Evolutionary conservation across 2,797 vertebrate species (phyloP).

Genomic region (Pseudocheirus occidentalis): DNA sequence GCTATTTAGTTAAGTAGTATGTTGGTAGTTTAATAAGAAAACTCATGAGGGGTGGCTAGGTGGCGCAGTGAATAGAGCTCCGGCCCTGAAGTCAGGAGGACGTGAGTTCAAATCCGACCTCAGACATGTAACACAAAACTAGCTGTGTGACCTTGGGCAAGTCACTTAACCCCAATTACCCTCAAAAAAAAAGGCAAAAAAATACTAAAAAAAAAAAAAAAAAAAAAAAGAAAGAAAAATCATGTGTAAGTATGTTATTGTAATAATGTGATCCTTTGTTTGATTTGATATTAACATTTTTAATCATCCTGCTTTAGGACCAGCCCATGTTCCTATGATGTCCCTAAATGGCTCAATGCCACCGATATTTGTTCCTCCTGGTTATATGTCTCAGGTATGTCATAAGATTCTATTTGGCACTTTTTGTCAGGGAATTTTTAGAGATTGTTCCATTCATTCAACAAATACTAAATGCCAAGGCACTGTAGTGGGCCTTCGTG

Average conservation of each 20-base stretch:
- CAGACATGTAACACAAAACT: no score
- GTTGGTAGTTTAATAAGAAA: constrained; percentile 74
- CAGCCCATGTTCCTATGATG: constrained; percentile 89
- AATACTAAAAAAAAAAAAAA: no score
- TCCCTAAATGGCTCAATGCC: constrained; percentile 89
- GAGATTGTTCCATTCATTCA: constrained; percentile 26
- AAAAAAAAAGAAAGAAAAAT: constrained; percentile 83
- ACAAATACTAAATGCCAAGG: constrained; percentile 23
- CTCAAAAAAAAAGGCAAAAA: no score
- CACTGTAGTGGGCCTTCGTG: background rate
- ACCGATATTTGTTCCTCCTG: constrained; percentile 88
- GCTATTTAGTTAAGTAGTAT: constrained; percentile 68
- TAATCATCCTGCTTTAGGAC: constrained; percentile 82
- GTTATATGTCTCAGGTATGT: constrained; percentile 88
- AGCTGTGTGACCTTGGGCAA: no score
- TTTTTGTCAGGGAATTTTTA: constrained; percentile 14
- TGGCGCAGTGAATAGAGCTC: no score
- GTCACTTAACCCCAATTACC: no score
- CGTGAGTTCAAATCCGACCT: no score
- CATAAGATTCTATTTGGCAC: constrained; percentile 43
- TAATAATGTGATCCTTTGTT: background rate
- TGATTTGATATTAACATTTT: background rate
- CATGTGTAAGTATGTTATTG: constrained; percentile 53
- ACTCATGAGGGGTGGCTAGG: no score
- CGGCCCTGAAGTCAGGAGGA: no score